phyloP scores from a whole-genome alignment of 2,888 invertebrate species.

The Carabus problematicus region DNA sequence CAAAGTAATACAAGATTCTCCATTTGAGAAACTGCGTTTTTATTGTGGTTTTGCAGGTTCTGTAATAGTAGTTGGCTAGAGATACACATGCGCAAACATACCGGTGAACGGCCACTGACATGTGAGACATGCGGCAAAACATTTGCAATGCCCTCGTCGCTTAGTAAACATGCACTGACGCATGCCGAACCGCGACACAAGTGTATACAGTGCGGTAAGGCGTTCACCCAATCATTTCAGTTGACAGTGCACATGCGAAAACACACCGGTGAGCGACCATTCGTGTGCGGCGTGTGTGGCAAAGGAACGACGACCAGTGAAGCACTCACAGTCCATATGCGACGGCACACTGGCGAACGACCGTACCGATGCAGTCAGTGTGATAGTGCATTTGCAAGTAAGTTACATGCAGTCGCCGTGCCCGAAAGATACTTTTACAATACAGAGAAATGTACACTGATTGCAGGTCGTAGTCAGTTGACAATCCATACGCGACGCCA shows the following conservation, averaged over 20 bases:
- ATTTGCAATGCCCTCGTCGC: slow-evolving; percentile 43
- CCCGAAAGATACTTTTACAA: not conserved
- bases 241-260: slow-evolving; percentile 43
- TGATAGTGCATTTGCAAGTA: slow-evolving; percentile 44
- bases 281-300: slow-evolving; percentile 42
- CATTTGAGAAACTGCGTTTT: not conserved
- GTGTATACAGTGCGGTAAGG: slow-evolving; percentile 34
- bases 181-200: slow-evolving; percentile 41
- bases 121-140: slow-evolving; percentile 44
- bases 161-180: slow-evolving; percentile 42
- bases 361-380: slow-evolving; percentile 43
- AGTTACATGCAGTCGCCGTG: slow-evolving; percentile 11
- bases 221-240: slow-evolving; percentile 57
- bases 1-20: not conserved
- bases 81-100: slow-evolving; percentile 43
- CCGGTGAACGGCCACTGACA: slow-evolving; percentile 42
- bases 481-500: slow-evolving; percentile 43
- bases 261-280: slow-evolving; percentile 43
- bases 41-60: slow-evolving; percentile 32
- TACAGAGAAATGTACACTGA: not conserved
- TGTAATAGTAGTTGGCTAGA: slow-evolving; percentile 44
- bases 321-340: slow-evolving; percentile 55
- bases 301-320: slow-evolving; percentile 54
- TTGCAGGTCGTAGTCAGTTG: slow-evolving; percentile 42
- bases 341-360: slow-evolving; percentile 54